Conservation (phyloP, 2,113 vertebrate genomes). For the Bucco capensis region DNA sequence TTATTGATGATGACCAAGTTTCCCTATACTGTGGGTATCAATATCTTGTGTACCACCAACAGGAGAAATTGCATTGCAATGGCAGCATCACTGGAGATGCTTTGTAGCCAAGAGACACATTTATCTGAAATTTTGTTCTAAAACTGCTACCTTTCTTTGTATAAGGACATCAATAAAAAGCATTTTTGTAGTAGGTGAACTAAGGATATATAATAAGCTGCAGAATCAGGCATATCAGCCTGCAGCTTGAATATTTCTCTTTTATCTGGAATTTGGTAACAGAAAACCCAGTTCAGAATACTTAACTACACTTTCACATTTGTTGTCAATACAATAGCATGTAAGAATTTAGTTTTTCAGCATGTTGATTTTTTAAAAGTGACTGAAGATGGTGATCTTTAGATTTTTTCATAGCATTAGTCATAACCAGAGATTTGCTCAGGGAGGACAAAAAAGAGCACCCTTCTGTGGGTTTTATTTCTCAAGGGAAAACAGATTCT, state of each 20-base stretch:
- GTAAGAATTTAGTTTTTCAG: background rate
- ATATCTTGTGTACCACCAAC: background rate
- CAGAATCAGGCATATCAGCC: background rate
- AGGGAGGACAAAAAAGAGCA: background rate
- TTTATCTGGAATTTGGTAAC: background rate
- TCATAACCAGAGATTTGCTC: background rate
- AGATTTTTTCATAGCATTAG: background rate
- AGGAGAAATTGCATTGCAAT: background rate
- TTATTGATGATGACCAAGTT: fast-evolving
- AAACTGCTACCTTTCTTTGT: background rate
- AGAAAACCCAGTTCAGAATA: background rate
- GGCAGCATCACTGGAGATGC: background rate
- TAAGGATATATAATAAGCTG: background rate
- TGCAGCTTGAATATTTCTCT: background rate
- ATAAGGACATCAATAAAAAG: background rate
- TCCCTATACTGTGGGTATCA: background rate
- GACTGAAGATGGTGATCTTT: background rate
- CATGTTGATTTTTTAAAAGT: background rate
- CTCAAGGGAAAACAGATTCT: background rate
- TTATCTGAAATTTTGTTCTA: background rate
- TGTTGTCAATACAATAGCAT: background rate
- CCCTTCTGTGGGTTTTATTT: background rate
- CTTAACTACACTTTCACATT: background rate
- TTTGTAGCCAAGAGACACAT: background rate
- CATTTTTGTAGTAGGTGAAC: background rate